Evolutionary conservation across 2,797 vertebrate genomes (phyloP), one percentile per base, ranked within the genome.

Genomic region (Apodemus agrarius): DNA sequence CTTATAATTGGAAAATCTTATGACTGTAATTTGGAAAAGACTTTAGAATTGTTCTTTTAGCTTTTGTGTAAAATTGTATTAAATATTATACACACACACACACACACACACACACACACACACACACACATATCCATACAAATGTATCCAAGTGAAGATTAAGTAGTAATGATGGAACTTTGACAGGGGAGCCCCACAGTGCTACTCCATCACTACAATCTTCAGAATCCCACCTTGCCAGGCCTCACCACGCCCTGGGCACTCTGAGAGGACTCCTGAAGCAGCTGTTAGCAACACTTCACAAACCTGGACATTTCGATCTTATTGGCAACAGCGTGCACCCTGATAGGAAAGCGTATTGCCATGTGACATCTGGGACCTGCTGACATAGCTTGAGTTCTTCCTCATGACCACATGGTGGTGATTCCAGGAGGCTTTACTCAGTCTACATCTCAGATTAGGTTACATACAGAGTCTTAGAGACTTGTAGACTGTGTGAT

Each of bases 231-330:
- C 65, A 7, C 54, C 49, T 37, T 2, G 72, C 74, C 57, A 29
- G 61, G 69, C 29, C 43, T 82, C 24, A 1, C 24, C 3, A 8
- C 2, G 5, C 79, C 61, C 63, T 72, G 46, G n/a, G 46, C 31
- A 26, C 43, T 63, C 6, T 46, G 54, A 89, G 29, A 57, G 6
- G 34, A 14, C 6, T 82, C 19, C 74, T 52, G 19, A 26, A 79
- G 40, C 54, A 54, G n/a, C 80, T 31, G 17, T 79, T 93, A 90
- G 92, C 76, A 85, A 26, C 78, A 84, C 40, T 57, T 52, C 80
- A 69, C 52, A 80, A 94, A 88, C 54, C 29, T 93, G 78, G 74
- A 52, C 65, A 52, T 89, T 72, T 95, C 54, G 46, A 46, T 90
- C 76, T 78, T 84, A 76, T 24, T 90, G 69, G 3, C 49, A 76